phyloP scores from a whole-genome alignment of 2,113 vertebrate species.

The Nibea albiflora region DNA sequence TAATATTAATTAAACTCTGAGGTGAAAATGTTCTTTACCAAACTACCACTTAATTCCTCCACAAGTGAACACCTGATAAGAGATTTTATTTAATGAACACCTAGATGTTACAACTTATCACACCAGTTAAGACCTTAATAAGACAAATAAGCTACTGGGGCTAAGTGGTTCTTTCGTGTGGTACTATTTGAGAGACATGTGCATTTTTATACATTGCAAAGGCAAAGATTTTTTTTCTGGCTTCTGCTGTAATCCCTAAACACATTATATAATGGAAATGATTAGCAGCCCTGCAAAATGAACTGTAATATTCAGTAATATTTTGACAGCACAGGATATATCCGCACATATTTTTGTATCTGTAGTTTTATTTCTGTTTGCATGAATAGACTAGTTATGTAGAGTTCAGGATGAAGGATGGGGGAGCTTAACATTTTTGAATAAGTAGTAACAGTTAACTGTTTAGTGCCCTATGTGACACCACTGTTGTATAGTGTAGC shows the following conservation, averaged over 20 bases:
- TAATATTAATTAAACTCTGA: constrained; percentile 99
- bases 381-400: neutral
- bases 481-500: constrained; percentile 2
- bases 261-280: constrained; percentile 6
- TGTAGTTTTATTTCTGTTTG: neutral
- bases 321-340: neutral
- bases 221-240: constrained; percentile 37
- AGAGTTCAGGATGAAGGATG: neutral
- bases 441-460: neutral
- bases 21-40: constrained; percentile 83
- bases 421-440: neutral
- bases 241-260: constrained; percentile 29
- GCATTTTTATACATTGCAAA: constrained; percentile 65
- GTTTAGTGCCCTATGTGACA: neutral
- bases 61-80: constrained; percentile 85
- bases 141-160: constrained; percentile 77
- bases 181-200: constrained; percentile 54
- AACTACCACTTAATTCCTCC: constrained; percentile 79
- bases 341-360: constrained; percentile 6
- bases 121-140: constrained; percentile 82
- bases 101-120: constrained; percentile 82
- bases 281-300: constrained; percentile 8
- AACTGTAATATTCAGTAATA: neutral
- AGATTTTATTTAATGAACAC: constrained; percentile 83
- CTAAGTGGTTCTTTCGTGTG: constrained; percentile 77